These are phyloP conservation scores for Pocillopora meandrina DNA, from an alignment of 92 coral and sea anemone genomes.

Conservation along the genomic window DNA sequence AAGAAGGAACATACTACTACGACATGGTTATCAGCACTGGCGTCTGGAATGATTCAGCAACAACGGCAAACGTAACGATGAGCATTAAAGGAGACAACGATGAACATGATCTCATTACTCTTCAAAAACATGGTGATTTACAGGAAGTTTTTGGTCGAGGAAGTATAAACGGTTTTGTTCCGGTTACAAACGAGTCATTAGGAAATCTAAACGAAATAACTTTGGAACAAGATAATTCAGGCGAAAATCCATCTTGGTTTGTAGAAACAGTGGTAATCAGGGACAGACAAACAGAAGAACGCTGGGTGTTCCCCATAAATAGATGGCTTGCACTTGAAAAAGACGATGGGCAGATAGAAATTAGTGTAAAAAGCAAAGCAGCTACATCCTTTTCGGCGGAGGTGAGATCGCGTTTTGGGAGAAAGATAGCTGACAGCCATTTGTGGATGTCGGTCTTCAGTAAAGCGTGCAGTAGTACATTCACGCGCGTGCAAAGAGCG, in stretches of 20 bases:
- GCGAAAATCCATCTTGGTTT: constrained; percentile 60
- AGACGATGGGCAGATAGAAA: constrained; percentile 53
- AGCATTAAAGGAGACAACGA: constrained; percentile 14
- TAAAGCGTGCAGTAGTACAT: constrained; percentile 39
- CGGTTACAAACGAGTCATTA: constrained; percentile 20
- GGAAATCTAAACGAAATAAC: constrained; percentile 37
- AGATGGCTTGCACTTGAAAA: constrained; percentile 66
- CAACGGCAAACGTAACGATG: constrained; percentile 27
- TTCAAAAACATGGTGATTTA: constrained; percentile 16
- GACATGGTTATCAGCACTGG: constrained; percentile 34
- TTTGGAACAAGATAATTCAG: constrained; percentile 55
- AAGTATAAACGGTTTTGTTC: constrained; percentile 37
- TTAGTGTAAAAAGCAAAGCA: constrained; percentile 14
- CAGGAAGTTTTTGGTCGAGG: constrained; percentile 43
- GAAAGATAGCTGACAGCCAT: too few species aligned
- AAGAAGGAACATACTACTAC: constrained; percentile 1
- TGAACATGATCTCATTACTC: neutral
- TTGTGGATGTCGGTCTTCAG: constrained; percentile 41
- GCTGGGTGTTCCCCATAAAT: constrained; percentile 54
- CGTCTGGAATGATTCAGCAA: constrained; percentile 33
- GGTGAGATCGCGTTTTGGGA: too few species aligned
- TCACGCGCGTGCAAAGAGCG: constrained; percentile 37
- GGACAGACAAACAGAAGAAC: constrained; percentile 36
- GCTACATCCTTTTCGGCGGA: too few species aligned
- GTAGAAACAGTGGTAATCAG: constrained; percentile 45